Base-by-base conservation (phyloP, 92 coral and sea anemone species). In the Phenganax subtilis region DNA sequence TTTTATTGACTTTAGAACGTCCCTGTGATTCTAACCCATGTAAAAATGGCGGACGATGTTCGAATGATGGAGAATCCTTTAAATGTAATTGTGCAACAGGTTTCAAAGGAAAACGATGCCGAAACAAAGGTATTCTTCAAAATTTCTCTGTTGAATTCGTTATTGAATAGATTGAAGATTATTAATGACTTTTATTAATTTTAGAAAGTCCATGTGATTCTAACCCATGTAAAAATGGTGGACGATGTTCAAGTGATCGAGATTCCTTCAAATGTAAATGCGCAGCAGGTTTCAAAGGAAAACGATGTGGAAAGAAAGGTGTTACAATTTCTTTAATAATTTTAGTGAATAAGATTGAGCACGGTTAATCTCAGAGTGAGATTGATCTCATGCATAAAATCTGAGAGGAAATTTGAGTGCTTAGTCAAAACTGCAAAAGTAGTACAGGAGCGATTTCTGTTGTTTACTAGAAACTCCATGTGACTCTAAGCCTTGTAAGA, bases 21-120 rank as follows among this genome's bases (percentile, higher is more conserved):
- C 71, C 71, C 9, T 64, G 71, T 64, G 71, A 64, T 64, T 64
- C 71, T 17, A 47, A 47, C 9, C 71, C 71, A 6, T 64, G 71
- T 27, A 27, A 64, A 64, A 64, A 64, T 64, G 71, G 71, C 5
- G 71, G 71, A 4, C 37, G 29, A 64, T 64, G 71, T 64, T 3
- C 9, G 29, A 64, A 17, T 64, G 71, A 20, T 64, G 71, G 71
- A 17, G 71, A 64, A 20, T 64, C 71, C 30, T 64, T 64, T 14
- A 47, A 64, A 14, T 64, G 71, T 64, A 64, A 64, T 20, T 64
- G 71, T 27, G 37, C 71, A 20, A 20, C 71, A 4, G 71, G 71
- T 64, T 64, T 5, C 16, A 27, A 27, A 17, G 71, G 71, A 64
- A 64, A 64, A 64, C 7, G 44, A 64, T 64, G 71, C 29, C 71